Evolutionary conservation across 2,888 invertebrate genomes (phyloP), one percentile per base, ranked within the genome.

Genomic region (Drosophila prostipennis): DNA sequence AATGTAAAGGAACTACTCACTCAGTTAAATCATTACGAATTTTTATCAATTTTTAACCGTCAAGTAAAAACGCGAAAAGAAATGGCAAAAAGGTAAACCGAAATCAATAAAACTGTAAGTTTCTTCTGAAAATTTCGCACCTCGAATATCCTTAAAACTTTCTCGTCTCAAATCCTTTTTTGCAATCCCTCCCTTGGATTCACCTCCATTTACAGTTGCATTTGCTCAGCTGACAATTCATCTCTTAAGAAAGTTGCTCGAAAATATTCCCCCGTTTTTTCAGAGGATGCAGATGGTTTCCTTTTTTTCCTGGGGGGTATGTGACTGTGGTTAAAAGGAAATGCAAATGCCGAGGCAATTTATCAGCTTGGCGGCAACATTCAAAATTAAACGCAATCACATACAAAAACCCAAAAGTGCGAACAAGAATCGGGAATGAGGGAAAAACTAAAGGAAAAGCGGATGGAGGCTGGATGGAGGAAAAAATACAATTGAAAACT

Each of bases 381-480:
- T 82, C 81, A 87, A 87, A 80, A 87, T 80, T 78, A 85, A 87
- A 72, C 68, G 87, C 84, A 88, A 88, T 83, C 89, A 60, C 68
- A 74, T 51, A 48, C 72, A 40, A n/a, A 61, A 58, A 78, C 48
- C 69, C 64, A 79, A 82, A 85, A 70, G 68, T 54, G 60, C 39
- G 57, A 56, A 60, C 57, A 55, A 65, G 52, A 53, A 76, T 76
- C 64, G 49, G 54, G 55, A 54, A 55, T 60, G 43, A 39, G 29
- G 56, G 40, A 29, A 56, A 53, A 71, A 68, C 32, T 26, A 48
- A 65, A 55, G 42, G 26, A 43, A 10, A 51, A 13, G 36, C 53
- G n/a, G 6, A 26, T 8, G 51, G 19, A 55, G 48, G 72, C 58
- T 43, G 46, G 29, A 29, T 43, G 56, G 23, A 29, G 54, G 46